These are phyloP conservation scores for Aleiodes alternator DNA, from an alignment of 2,888 invertebrate species.

Conservation along the genomic window DNA sequence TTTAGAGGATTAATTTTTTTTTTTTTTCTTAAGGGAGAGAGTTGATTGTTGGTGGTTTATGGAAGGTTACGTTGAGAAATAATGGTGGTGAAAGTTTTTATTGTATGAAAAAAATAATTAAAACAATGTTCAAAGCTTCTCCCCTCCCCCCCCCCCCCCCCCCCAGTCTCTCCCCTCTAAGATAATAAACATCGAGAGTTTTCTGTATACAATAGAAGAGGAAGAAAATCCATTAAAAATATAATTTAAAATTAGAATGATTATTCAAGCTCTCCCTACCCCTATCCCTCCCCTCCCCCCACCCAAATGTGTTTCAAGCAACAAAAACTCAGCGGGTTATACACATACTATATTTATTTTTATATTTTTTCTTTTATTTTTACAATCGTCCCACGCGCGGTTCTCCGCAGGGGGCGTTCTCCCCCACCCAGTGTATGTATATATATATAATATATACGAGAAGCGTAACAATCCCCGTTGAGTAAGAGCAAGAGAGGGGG, in stretches of 20 bases:
- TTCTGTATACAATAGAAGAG: neutral
- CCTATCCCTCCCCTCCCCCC: too few relatives aligned
- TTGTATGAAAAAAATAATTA: too few relatives aligned
- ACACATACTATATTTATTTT: constrained; percentile 26
- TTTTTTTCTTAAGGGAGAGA: neutral
- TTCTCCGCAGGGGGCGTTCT: constrained; percentile 28
- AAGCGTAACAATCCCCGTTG: constrained; percentile 12
- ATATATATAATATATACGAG: too few relatives aligned
- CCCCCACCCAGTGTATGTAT: neutral
- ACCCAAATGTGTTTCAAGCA: neutral
- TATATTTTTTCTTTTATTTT: constrained; percentile 12
- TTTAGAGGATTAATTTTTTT: neutral
- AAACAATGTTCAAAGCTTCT: too few relatives aligned
- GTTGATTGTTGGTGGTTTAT: neutral
- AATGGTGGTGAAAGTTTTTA: neutral
- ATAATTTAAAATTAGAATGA: constrained; percentile 29
- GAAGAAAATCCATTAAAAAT: constrained; percentile 9
- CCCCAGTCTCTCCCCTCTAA: neutral
- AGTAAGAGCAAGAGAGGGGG: constrained; percentile 4
- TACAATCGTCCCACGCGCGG: constrained; percentile 22
- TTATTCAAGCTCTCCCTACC: neutral
- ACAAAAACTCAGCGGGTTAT: constrained; percentile 21
- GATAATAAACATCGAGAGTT: constrained; percentile 2
- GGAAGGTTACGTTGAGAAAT: neutral
- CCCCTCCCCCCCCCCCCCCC: too few relatives aligned